Base-by-base conservation (phyloP, 2,797 vertebrate species). In the Lophotriccus pileatus region DNA sequence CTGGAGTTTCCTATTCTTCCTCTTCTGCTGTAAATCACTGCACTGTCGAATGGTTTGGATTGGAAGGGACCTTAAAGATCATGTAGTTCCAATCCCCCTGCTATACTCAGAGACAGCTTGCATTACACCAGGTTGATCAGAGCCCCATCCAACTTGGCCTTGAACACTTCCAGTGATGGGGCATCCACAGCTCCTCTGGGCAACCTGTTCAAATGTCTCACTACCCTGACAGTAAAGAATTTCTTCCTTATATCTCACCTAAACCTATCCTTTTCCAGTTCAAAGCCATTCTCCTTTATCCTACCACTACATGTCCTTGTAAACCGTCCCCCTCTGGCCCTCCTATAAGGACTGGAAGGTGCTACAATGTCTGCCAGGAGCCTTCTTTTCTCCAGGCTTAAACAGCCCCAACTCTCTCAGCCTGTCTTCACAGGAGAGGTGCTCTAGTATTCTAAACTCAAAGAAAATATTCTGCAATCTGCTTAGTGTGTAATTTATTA, bases 51-150 rank as follows among this genome's bases (percentile, higher is more conserved):
- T 16, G 27, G 13, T 14, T 36, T 43, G 70, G 22, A 3, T 37
- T 62, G 36, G 55, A 55, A 62, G 10, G 9, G 34, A 32, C 55
- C 22, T n/a, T 24, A 32, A 32, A 25, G 8, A 27, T 41, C 22
- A 27, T 3, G 12, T 60, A 2, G 1, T n/a, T 75, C 15, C 8
- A 41, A 8, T 19, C 0, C 0, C 9, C 19, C 32, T 62, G 25
- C 18, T 19, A 14, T 9, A 36, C 32, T 4, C 12, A 44, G 15
- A 23, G 22, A 24, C 21, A 43, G 3, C 9, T 28, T 43, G 32
- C 12, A 15, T 22, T 47, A 4, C 30, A 27, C 10, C 30, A 36
- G 34, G 8, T 32, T 47, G 22, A 10, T 60, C 22, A 14, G 18
- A 82, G 25, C 15, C 7, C 9, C 6, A 23, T n/a, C 32, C 41